phyloP scores from a whole-genome alignment of 1,140 invertebrate genomes.

The Danaus plexippus region DNA sequence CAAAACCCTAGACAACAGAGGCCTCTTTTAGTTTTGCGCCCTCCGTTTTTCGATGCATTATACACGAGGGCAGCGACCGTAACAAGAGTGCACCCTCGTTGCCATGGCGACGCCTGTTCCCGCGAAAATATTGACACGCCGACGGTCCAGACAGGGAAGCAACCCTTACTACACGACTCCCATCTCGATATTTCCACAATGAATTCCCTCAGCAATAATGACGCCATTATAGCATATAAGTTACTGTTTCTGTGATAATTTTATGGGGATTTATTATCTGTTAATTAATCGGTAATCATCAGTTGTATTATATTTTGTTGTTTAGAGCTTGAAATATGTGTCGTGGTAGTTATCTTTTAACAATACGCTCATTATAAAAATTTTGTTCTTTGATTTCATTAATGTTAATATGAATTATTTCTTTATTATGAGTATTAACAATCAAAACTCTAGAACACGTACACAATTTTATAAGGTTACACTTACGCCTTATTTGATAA shows the following conservation, averaged over 20 bases:
- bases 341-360: too few relatives aligned
- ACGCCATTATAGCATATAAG: conserved; percentile 49
- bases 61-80: conserved; percentile 58
- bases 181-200: conserved; percentile 51
- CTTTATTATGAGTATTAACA: too few relatives aligned
- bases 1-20: conserved; percentile 50
- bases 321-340: too few relatives aligned
- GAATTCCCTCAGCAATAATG: conserved; percentile 45
- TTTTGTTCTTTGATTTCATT: too few relatives aligned
- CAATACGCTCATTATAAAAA: too few relatives aligned
- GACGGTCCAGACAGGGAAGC: conserved; percentile 45
- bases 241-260: conserved; percentile 13
- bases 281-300: too few relatives aligned
- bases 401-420: too few relatives aligned
- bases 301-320: too few relatives aligned
- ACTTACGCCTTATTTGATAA: too few relatives aligned
- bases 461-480: too few relatives aligned
- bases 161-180: conserved; percentile 27
- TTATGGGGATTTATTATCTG: background rate
- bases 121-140: conserved; percentile 63
- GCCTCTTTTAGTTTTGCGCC: conserved; percentile 43
- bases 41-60: conserved; percentile 56
- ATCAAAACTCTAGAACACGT: too few relatives aligned
- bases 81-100: conserved; percentile 57
- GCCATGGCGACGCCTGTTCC: conserved; percentile 61